Base-by-base conservation (phyloP, 2,797 vertebrate genomes). In the Poeciliopsis turneri region DNA sequence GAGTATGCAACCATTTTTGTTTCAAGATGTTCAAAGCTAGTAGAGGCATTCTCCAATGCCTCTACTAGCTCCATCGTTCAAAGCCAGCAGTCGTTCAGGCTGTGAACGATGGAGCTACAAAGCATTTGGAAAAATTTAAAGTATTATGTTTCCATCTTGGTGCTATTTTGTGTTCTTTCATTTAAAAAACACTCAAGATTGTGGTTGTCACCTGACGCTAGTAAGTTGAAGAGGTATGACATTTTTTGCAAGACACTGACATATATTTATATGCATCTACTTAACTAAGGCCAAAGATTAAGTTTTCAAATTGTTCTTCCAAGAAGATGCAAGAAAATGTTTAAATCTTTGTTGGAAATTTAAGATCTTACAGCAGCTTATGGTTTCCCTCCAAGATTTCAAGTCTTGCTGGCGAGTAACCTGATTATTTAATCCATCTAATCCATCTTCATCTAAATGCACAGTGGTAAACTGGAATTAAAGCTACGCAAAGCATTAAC, bases 341-440 rank as follows among this genome's bases (percentile, higher is more conserved):
- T 45, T 46, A n/a, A 46, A 45, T 45, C 41, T 45, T 46, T 36
- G 28, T 51, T 28, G 53, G 51, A 59, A 30, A 43, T 43, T 6
- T n/a, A n/a, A 75, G 36, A 47, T 25, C 16, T 23, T 36, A 39
- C 16, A 13, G 28, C 6, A 28, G 43, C 68, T 46, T 71, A 46
- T 71, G 68, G 68, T 71, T 71, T 16, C 68, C 68, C 28, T 28
- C 7, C 13, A 71, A 46, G n/a, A 28, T 25, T 53, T 33, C 30
- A 53, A 53, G 36, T 51, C 49, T 13, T 51, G 18, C 28, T 73
- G 49, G 49, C 36, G 15, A 41, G 5, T 25, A 76, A 39, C 45
- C 6, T 18, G 45, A 68, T 66, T 76, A 76, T 25, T 51, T 76
- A 18, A 39, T 76, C 61, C 43, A 66, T 36, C 51, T 69, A 18